Conservation (phyloP, 92 coral and sea anemone species). For the Zoanthus gigantus region DNA sequence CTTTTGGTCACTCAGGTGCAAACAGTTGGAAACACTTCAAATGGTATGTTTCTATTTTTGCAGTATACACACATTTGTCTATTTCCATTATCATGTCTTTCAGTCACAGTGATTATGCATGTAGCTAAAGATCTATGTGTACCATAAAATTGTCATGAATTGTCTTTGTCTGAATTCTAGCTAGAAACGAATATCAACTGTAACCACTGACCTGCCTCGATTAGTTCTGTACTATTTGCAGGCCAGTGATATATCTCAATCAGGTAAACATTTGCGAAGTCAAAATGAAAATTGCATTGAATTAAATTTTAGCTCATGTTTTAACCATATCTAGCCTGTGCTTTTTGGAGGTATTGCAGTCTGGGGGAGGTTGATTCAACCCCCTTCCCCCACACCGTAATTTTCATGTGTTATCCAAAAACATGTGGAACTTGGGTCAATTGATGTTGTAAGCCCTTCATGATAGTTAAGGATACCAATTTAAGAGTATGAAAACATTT, state of each 20-base stretch:
- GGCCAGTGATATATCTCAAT: not conserved
- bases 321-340: not conserved
- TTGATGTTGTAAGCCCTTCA: slow-evolving; percentile 3
- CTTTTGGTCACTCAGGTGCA: slow-evolving; percentile 5
- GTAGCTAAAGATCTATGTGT: not conserved
- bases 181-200: not conserved
- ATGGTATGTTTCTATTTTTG: not conserved
- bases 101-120: slow-evolving; percentile 3
- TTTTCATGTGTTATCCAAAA: not conserved
- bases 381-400: slow-evolving; percentile 4
- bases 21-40: not conserved
- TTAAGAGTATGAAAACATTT: not conserved
- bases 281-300: not conserved
- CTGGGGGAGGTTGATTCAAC: slow-evolving; percentile 5
- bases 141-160: not conserved
- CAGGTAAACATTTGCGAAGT: not conserved
- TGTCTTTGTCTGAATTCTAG: not conserved
- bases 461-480: slow-evolving; percentile 2
- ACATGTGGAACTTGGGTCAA: not conserved
- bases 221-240: too few relatives aligned
- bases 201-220: too few relatives aligned
- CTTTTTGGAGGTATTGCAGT: not conserved
- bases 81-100: not conserved
- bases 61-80: not conserved
- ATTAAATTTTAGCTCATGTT: slow-evolving; percentile 1